Evolutionary conservation across 2,888 invertebrate species (phyloP).

Genomic region (Hartigia nigra): DNA sequence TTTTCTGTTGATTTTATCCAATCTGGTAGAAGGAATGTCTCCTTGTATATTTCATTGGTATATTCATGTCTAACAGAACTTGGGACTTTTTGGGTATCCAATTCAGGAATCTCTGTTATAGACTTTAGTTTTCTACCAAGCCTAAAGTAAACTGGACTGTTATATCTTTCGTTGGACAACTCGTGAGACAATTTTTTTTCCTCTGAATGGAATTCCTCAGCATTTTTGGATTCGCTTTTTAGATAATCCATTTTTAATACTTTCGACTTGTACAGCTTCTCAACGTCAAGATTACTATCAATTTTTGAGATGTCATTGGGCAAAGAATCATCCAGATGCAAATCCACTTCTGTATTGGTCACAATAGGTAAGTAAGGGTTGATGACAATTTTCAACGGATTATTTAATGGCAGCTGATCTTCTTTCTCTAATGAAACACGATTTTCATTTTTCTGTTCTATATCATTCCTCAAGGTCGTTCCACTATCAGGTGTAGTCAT

Average conservation of each 20-base stretch:
- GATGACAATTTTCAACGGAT: slow-evolving; percentile 1
- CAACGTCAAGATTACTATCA: not conserved
- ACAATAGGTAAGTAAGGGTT: slow-evolving; percentile 20
- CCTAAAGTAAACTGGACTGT: slow-evolving; percentile 17
- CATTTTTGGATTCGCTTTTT: not conserved
- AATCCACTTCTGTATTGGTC: slow-evolving; percentile 10
- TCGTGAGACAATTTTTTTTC: not conserved
- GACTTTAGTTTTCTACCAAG: slow-evolving; percentile 29
- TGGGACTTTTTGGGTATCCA: not conserved
- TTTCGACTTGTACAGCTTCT: not conserved
- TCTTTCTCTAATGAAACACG: not conserved
- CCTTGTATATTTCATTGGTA: not conserved
- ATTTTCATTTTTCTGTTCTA: not conserved
- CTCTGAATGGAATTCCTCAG: not conserved
- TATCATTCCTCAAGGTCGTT: not conserved
- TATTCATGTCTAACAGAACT: not conserved
- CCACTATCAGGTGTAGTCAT: not conserved
- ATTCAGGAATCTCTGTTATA: not conserved
- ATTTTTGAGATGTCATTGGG: not conserved
- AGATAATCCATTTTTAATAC: not conserved
- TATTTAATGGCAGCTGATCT: not conserved
- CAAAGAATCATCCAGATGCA: not conserved
- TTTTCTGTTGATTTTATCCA: not conserved
- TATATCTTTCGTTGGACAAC: not conserved
- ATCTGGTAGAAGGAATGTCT: not conserved